Evolutionary conservation across 2,888 invertebrate species (phyloP), one percentile per base, ranked within the genome.

Genomic region (Campoplex nolae): DNA sequence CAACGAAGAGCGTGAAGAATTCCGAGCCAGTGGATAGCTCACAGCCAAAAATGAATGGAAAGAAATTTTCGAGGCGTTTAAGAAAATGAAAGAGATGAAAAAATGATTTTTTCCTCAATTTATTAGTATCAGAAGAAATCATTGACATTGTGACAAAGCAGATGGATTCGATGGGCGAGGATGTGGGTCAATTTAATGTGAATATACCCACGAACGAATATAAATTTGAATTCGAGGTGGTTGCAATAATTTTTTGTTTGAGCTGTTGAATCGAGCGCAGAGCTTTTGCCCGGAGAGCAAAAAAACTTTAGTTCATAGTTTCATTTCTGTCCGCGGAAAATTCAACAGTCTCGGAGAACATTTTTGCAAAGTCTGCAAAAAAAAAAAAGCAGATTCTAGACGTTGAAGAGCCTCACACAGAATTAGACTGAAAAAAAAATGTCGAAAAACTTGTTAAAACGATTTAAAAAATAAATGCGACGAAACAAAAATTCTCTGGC

Each of bases 281-380:
- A 8, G 58, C 23, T 84, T 78, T 68, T 75, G 58, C 68, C 62
- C 45, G 74, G 48, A 74, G 38, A 62, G 23, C 35, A 18, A 18
- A 6, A n/a, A 62, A 70, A 70, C 62, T 38, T 62, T 35, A 74
- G 68, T 74, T 54, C 56, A 74, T 83, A 56, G 79, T 70, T 75
- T 75, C 48, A 54, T 38, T 42, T 28, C 56, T 7, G 35, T 13
- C 28, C n/a, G 9, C 38, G 0, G 1, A 56, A 58, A 62, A 67
- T 51, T 32, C 48, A 65, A 9, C 42, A 54, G 62, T 11, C 3
- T 62, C 8, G 9, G 75, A 80, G 38, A 38, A 38, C 38, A 38
- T 38, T 3, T 38, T 38, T 38, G 4, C 38, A 38, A 38, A 38
- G 38, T 38, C 38, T 6, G 38, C 38, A 38, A 38, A 16, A 70